Evolutionary conservation across 2,797 vertebrate species (phyloP).

Genomic region (Sebastes diaconus): DNA sequence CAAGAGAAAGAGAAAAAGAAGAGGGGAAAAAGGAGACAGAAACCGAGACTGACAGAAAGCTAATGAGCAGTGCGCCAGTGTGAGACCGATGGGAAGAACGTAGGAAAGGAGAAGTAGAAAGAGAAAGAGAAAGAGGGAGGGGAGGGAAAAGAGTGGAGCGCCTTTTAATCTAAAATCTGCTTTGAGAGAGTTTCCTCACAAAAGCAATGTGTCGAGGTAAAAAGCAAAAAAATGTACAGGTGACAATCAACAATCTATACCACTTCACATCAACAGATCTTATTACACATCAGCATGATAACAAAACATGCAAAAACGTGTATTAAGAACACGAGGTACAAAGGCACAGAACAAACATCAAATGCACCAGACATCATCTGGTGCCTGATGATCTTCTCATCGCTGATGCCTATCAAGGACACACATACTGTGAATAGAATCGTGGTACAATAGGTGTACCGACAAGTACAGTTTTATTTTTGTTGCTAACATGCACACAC

Average conservation of each 20-base stretch:
- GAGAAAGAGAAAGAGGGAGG: background rate
- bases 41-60: constrained; percentile 72
- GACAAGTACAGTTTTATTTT: constrained; percentile 41
- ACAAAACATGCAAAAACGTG: background rate
- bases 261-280: background rate
- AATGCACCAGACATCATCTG: background rate
- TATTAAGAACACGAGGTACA: background rate
- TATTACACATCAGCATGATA: background rate
- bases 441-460: constrained; percentile 7
- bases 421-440: background rate
- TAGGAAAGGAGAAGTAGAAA: constrained; percentile 32
- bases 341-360: background rate
- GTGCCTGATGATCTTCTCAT: background rate
- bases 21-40: constrained; percentile 36
- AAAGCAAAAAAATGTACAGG: constrained; percentile 3
- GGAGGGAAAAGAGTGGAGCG: constrained; percentile 1
- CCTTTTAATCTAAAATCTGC: constrained; percentile 53
- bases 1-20: constrained; percentile 8
- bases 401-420: background rate
- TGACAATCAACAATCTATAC: background rate
- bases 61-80: constrained; percentile 76
- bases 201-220: constrained; percentile 15
- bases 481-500: constrained; percentile 20
- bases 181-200: constrained; percentile 53
- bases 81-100: constrained; percentile 53